Evolutionary conservation across 1,140 invertebrate species (phyloP), one percentile per base, ranked within the genome.

Genomic region (Cecropterus lyciades): DNA sequence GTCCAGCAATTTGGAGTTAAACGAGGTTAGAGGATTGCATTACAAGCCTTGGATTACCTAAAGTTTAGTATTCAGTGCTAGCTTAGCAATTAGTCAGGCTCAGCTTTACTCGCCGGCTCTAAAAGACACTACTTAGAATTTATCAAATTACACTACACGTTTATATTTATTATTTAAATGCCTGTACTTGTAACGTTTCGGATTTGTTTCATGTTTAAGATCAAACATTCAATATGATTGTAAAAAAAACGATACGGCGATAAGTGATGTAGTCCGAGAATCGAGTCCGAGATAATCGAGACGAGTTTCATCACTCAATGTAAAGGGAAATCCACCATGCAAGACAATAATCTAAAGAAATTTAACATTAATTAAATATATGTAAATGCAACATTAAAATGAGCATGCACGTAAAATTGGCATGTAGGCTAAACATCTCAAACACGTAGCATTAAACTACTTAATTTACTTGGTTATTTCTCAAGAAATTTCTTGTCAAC

Each of bases 11-110:
- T 43, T 14, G 13, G 13, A 43, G 40, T 7, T 14, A 43, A 43
- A 43, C 40, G n/a, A 13, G n/a, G 40, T 43, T 43, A 43, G 40
- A 7, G 40, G 40, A 43, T 43, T 43, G 40, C 40, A 43, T 43
- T 43, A 43, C 40, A 13, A 43, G 40, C 33, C 33, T 43, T 43
- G 40, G 40, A 43, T 43, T 43, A 43, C 13, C 13, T 14, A 43
- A 43, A 14, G 13, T 14, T 43, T 43, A 43, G 40, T 43, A 14
- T 43, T 43, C 40, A 13, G 40, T 43, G 40, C 40, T 43, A 43
- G 13, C 40, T 43, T 14, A 14, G 4, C 40, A 13, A 43, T 43
- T 43, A 43, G 40, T 43, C 40, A 13, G 11, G 40, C 5, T 43
- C 14, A 43, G 40, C 13, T 43, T 14, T 43, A 14, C n/a, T 14